Conservation (phyloP, 2,113 vertebrate species). For the Rynchops niger region DNA sequence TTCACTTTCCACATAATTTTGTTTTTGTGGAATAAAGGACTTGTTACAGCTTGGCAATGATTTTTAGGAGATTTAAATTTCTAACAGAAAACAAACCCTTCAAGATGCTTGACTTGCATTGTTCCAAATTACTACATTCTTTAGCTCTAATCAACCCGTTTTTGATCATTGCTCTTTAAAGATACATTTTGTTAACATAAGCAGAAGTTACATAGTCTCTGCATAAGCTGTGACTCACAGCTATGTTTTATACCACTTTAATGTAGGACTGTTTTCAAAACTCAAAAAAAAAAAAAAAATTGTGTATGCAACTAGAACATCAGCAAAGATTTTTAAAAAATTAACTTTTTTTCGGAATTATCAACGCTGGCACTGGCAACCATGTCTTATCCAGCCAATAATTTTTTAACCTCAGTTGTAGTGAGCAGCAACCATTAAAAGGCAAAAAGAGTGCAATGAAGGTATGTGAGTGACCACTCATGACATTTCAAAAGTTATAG, state of each 20-base stretch:
- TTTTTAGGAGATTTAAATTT: slow-evolving; percentile 25
- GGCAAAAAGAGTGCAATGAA: neutral
- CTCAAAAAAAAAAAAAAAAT: neutral
- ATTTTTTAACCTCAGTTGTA: neutral
- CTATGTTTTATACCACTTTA: neutral
- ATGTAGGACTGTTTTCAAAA: neutral
- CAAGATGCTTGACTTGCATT: neutral
- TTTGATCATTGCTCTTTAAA: neutral
- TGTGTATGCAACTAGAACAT: neutral
- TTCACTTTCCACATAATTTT: neutral
- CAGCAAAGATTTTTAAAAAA: neutral
- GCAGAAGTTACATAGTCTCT: neutral
- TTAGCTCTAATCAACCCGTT: neutral
- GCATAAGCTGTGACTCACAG: neutral
- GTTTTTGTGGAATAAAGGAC: neutral
- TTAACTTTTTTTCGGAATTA: neutral
- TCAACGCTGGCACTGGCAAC: neutral
- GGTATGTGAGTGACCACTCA: neutral
- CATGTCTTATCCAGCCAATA: neutral
- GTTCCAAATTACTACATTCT: neutral
- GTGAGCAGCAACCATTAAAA: neutral
- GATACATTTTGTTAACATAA: neutral
- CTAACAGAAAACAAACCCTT: slow-evolving; percentile 16
- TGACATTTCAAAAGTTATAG: neutral
- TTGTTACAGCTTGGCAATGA: slow-evolving; percentile 14